Percentiles rank a stretch among this genome's conserved stretches.
These are phyloP conservation scores for Chrysodeixis includens DNA, from an alignment of 2,888 invertebrate species.

Conservation along the genomic window DNA sequence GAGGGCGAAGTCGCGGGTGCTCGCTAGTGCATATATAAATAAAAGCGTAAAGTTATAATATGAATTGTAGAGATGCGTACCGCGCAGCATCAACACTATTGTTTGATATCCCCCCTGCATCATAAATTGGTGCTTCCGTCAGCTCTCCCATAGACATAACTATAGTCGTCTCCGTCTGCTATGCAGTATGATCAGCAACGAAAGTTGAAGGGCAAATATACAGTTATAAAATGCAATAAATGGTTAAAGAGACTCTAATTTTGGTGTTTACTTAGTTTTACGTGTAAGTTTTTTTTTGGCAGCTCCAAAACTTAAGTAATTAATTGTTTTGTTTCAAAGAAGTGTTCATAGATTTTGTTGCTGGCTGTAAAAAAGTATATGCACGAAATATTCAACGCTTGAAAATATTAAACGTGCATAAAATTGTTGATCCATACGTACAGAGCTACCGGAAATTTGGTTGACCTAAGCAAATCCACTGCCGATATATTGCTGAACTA, in stretches of 20 bases:
- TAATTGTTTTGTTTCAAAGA: no score
- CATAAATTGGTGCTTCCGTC: conserved; percentile 7
- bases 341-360: no score
- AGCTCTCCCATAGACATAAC: background rate
- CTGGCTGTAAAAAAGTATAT: background rate
- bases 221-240: no score
- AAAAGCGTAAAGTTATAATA: conserved; percentile 12
- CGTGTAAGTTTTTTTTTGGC: no score
- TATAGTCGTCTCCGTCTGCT: background rate
- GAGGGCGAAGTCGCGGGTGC: no score
- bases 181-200: background rate
- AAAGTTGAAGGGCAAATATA: no score
- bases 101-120: conserved; percentile 4
- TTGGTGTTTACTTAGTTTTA: no score
- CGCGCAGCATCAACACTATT: background rate
- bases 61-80: background rate
- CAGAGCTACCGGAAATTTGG: conserved; percentile 9
- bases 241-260: no score
- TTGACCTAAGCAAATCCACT: conserved; percentile 29
- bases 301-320: no score
- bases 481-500: conserved; percentile 2
- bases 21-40: no score
- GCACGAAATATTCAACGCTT: background rate
- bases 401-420: background rate
- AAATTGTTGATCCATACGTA: conserved; percentile 6